These are phyloP conservation scores for Craseonycteris thonglongyai DNA, from an alignment of 2,113 vertebrate genomes.

Conservation along the genomic window DNA sequence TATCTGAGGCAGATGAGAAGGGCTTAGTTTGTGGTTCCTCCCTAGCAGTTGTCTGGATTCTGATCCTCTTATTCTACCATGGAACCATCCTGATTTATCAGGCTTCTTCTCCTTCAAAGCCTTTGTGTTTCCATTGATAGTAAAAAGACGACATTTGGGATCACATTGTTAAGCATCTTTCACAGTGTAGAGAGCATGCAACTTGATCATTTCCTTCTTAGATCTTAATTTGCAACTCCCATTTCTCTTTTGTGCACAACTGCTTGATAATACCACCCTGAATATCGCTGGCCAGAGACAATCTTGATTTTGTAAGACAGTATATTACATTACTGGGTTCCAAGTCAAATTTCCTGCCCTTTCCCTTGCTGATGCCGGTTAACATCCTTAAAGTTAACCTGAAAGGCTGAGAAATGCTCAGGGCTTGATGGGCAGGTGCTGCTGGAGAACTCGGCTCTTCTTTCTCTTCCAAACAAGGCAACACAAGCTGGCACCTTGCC, in stretches of 20 bases:
- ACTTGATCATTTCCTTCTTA: not conserved
- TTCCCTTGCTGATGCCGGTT: conserved; percentile 32
- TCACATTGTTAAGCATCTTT: not conserved
- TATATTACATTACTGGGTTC: conserved; percentile 30
- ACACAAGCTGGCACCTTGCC: conserved; percentile 53
- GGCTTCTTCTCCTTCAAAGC: not conserved
- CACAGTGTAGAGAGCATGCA: not conserved
- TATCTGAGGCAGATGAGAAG: not conserved
- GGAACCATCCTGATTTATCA: not conserved
- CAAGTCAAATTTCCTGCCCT: conserved; percentile 36
- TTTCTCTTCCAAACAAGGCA: conserved; percentile 44
- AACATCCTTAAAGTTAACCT: conserved; percentile 43
- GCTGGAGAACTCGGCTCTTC: not conserved
- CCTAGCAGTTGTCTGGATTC: not conserved
- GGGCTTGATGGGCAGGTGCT: conserved; percentile 41
- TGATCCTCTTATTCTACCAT: not conserved
- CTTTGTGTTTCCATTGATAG: not conserved
- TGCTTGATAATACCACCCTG: not conserved
- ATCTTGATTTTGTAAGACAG: conserved; percentile 29
- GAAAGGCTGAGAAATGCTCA: conserved; percentile 14
- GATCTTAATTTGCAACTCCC: not conserved
- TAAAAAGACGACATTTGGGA: not conserved
- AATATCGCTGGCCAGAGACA: not conserved
- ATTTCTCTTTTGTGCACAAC: not conserved
- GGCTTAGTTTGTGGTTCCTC: not conserved